These are phyloP conservation scores for Paracanthobrama guichenoti DNA, from an alignment of 2,113 vertebrate genomes.

Conservation along the genomic window DNA sequence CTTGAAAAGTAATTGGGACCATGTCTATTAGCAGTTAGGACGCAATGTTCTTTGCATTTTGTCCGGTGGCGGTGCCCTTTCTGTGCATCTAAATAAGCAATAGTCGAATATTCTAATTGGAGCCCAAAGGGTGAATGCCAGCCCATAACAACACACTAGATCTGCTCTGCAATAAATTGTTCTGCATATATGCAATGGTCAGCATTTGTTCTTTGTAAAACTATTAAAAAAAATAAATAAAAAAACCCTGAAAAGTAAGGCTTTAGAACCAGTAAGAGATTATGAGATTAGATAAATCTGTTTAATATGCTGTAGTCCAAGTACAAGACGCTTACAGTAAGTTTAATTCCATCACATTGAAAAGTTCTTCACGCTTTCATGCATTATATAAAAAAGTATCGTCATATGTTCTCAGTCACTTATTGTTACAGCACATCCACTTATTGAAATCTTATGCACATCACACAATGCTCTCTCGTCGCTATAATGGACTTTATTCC, in stretches of 20 bases:
- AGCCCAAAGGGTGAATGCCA: slow-evolving; percentile 26
- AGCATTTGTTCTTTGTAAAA: not conserved
- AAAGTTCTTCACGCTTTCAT: not conserved
- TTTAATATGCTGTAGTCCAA: not conserved
- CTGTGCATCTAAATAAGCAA: slow-evolving; percentile 1
- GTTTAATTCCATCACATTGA: not conserved
- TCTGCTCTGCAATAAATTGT: not conserved
- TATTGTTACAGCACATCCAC: not conserved
- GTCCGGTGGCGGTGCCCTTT: slow-evolving; percentile 3
- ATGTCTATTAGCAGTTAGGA: not conserved
- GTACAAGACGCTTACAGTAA: not conserved
- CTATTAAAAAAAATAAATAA: no score
- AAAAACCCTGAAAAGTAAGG: not conserved
- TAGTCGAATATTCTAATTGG: slow-evolving; percentile 23
- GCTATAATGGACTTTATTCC: not conserved
- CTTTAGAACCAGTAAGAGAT: not conserved
- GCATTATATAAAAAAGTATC: not conserved
- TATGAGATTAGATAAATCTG: not conserved
- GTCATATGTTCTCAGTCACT: not conserved
- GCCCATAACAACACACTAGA: not conserved
- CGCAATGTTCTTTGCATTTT: not conserved
- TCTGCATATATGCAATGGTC: not conserved
- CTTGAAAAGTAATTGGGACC: not conserved
- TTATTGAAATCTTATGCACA: not conserved
- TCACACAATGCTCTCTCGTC: not conserved